Evolutionary conservation across 2,113 vertebrate species (phyloP).

Genomic region (Notiomystis cincta): DNA sequence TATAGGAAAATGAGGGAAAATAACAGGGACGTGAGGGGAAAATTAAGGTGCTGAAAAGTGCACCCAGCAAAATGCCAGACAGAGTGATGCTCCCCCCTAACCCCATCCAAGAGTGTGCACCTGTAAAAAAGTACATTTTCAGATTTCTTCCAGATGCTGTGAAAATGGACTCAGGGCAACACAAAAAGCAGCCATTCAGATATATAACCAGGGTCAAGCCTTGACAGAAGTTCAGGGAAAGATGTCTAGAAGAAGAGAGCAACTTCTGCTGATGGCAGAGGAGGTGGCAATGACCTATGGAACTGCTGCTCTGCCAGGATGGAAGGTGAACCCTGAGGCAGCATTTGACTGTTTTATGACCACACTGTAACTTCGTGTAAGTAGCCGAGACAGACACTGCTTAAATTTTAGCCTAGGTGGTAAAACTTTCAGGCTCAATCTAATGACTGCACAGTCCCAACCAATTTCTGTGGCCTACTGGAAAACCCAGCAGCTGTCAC

Average conservation of each 20-base stretch:
- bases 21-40: neutral
- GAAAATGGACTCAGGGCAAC: neutral
- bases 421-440: neutral
- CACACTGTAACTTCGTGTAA: neutral
- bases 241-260: neutral
- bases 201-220: neutral
- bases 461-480: neutral
- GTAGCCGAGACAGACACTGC: neutral
- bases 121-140: neutral
- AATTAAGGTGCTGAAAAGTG: neutral
- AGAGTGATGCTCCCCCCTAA: neutral
- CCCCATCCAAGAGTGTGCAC: neutral
- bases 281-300: neutral
- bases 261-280: neutral
- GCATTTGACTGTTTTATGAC: neutral
- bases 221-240: neutral
- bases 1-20: neutral
- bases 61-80: neutral
- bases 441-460: neutral
- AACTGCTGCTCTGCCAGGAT: neutral
- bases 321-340: neutral
- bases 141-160: neutral
- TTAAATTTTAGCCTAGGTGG: neutral
- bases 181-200: neutral
- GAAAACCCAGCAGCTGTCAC: neutral